Evolutionary conservation across 2,888 invertebrate species (phyloP).

Genomic region (Neoitamus cyanurus): DNA sequence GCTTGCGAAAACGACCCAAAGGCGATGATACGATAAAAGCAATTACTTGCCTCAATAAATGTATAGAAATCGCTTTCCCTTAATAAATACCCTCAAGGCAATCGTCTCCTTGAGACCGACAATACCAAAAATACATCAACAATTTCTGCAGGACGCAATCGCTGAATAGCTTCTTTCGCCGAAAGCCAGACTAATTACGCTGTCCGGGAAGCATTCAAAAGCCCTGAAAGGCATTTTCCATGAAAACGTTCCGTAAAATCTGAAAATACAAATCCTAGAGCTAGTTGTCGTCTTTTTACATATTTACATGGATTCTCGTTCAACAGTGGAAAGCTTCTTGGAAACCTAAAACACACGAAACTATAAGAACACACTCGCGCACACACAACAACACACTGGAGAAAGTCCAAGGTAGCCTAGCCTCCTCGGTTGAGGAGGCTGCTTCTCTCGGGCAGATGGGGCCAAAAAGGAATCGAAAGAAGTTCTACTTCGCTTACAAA

Average conservation of each 20-base stretch:
- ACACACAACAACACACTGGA: conserved; percentile 19
- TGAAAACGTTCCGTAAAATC: conserved; percentile 8
- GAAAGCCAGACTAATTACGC: not conserved
- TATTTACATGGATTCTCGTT: not conserved
- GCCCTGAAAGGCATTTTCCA: not conserved
- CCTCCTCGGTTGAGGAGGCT: not conserved
- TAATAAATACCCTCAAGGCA: not conserved
- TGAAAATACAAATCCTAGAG: conserved; percentile 13
- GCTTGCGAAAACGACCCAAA: not conserved
- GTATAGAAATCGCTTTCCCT: not conserved
- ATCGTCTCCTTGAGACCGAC: not conserved
- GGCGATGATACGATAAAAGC: not conserved
- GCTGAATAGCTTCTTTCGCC: not conserved
- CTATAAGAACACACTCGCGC: not conserved
- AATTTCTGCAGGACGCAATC: not conserved
- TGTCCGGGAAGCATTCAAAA: not conserved
- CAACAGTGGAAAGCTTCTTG: not conserved
- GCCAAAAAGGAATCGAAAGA: not conserved
- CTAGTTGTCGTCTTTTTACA: conserved; percentile 4
- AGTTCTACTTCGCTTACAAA: conserved; percentile 26
- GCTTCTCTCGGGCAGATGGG: not conserved
- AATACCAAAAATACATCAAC: not conserved
- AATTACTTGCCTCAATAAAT: not conserved
- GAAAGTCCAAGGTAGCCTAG: not conserved
- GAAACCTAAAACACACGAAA: not conserved